Percentiles rank a stretch among this genome's conserved stretches.
These are phyloP conservation scores for Bombus waltoni DNA, from an alignment of 1,140 invertebrate genomes.

Conservation along the genomic window DNA sequence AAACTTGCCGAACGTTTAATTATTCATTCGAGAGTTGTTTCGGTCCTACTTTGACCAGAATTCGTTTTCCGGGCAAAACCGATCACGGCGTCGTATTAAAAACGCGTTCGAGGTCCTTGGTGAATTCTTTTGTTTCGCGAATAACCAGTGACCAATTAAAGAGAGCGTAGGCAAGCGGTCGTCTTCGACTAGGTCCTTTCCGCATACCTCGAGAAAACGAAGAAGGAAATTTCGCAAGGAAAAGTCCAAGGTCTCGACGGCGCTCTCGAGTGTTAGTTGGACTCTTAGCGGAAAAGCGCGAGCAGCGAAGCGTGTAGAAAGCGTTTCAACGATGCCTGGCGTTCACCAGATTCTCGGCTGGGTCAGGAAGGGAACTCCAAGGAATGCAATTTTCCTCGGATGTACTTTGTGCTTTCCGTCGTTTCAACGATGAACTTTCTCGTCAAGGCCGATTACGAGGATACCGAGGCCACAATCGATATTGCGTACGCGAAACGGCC, in stretches of 20 bases:
- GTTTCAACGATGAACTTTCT: slow-evolving; percentile 61
- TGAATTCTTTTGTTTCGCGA: neutral
- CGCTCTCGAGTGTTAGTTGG: slow-evolving; percentile 52
- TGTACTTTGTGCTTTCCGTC: slow-evolving; percentile 57
- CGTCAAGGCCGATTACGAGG: slow-evolving; percentile 54
- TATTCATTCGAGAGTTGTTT: slow-evolving; percentile 34
- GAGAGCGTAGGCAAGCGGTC: neutral
- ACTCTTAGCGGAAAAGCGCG: slow-evolving; percentile 56
- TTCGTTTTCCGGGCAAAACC: neutral
- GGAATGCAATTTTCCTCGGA: slow-evolving; percentile 68
- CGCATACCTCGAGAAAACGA: neutral
- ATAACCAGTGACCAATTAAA: neutral
- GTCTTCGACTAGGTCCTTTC: too few relatives aligned
- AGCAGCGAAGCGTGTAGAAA: slow-evolving; percentile 53
- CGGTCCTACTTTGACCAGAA: neutral
- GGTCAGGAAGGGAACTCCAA: slow-evolving; percentile 56
- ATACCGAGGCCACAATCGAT: slow-evolving; percentile 42
- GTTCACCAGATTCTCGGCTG: slow-evolving; percentile 53
- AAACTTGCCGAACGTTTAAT: slow-evolving; percentile 36
- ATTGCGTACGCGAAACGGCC: slow-evolving; percentile 21
- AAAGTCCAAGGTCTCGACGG: neutral
- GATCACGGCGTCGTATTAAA: neutral
- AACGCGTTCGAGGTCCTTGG: neutral
- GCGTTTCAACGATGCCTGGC: slow-evolving; percentile 56
- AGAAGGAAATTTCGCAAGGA: slow-evolving; percentile 8